Base-by-base conservation (phyloP, 2,888 invertebrate genomes). In the Lycia hirtaria region DNA sequence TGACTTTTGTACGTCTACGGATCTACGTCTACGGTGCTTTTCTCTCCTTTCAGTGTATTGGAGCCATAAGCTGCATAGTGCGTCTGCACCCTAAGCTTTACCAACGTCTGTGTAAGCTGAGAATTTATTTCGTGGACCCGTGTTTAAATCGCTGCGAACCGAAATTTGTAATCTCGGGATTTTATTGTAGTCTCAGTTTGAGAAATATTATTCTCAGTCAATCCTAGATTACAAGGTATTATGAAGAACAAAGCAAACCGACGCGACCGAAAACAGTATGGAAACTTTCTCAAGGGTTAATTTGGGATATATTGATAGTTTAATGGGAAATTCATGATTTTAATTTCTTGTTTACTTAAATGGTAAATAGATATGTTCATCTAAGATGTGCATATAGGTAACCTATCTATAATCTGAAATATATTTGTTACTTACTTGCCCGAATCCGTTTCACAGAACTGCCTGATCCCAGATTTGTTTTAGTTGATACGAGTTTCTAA, bases 81-180 rank as follows among this genome's bases (percentile, higher is more conserved):
- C 22, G 22, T 10, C 20, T 2, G 10, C 32, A 47, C 22, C 35
- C 35, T 47, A 35, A 47, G n/a, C 32, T 26, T 10, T 26, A 14
- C 26, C 35, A 17, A 47, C 37, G 45, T 33, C 44, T 44, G 44
- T 22, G 44, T 37, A 52, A 52, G 52, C 52, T 44, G 35, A 28
- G 52, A 52, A 52, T 44, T 44, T 44, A 44, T 52, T 52, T 37
- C 14, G 20, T 44, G 44, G 44, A 35, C n/a, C 35, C 41, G 32
- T 32, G 43, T 52, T 50, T 50, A 41, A 50, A 50, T 32, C 50
- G 35, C 12, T 26, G 30, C 37, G 37, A 52, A 49, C 49, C 40
- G 49, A 53, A 53, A 53, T 45, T 53, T 45, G 53, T 47, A 53
- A 53, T 53, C 53, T 47, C 37, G 24, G 53, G 53, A 45, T 47